Conservation (phyloP, 1,140 invertebrate species). For the Drosophila navojoa region DNA sequence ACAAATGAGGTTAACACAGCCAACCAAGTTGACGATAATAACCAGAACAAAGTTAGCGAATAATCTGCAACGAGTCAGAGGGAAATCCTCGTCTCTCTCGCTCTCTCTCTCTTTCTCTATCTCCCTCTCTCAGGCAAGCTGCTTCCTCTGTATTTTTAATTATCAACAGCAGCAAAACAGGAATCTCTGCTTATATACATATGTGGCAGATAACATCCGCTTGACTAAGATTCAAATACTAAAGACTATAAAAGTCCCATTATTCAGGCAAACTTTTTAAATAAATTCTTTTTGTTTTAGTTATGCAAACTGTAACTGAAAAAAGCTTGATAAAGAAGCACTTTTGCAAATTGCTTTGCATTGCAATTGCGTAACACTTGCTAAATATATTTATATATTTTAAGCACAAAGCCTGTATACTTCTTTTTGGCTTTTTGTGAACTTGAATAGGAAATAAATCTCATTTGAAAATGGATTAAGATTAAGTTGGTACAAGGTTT, state of each 20-base stretch:
- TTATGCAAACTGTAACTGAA: background rate
- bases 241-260: constrained; percentile 1
- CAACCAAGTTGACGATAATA: constrained; percentile 12
- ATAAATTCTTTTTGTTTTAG: background rate
- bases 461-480: too few relatives aligned
- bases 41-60: constrained; percentile 5
- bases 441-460: too few relatives aligned
- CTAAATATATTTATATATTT: too few relatives aligned
- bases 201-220: constrained; percentile 15
- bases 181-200: background rate
- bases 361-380: background rate
- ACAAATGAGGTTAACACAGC: constrained; percentile 37
- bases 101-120: background rate
- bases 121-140: background rate
- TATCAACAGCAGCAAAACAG: background rate
- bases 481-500: too few relatives aligned
- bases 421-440: too few relatives aligned
- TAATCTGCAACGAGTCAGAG: background rate
- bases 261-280: background rate
- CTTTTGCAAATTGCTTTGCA: too few relatives aligned
- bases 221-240: background rate
- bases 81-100: background rate
- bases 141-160: background rate
- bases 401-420: too few relatives aligned
- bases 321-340: background rate